Percentiles rank a stretch among this genome's conserved stretches.
phyloP scores from a whole-genome alignment of 2,888 invertebrate genomes.

The Calephelis perditalis region DNA sequence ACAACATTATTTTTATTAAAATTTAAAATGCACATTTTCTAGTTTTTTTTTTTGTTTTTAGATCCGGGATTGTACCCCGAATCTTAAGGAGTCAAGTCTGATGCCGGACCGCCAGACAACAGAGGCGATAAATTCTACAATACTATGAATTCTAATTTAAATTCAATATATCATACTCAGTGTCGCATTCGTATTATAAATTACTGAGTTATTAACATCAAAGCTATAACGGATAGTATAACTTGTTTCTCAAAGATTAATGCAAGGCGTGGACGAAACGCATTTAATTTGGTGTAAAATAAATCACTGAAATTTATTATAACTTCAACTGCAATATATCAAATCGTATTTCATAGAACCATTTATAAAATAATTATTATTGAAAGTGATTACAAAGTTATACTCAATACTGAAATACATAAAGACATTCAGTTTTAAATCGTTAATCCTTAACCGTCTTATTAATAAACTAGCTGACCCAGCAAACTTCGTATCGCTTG shows the following conservation, averaged over 20 bases:
- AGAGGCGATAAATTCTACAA: neutral
- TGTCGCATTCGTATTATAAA: conserved; percentile 2
- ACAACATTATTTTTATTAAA: too few species aligned
- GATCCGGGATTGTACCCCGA: too few species aligned
- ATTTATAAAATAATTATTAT: neutral
- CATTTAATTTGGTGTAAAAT: conserved; percentile 8
- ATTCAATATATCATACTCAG: neutral
- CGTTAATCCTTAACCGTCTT: too few species aligned
- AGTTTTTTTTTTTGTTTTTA: too few species aligned
- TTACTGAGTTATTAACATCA: conserved; percentile 9
- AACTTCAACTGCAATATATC: conserved; percentile 3
- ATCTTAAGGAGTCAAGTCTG: too few species aligned
- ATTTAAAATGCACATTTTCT: too few species aligned
- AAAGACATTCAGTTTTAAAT: too few species aligned
- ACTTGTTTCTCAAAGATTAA: conserved; percentile 8
- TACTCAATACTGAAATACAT: too few species aligned
- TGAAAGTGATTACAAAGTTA: too few species aligned
- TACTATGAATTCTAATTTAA: neutral
- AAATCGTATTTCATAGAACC: neutral
- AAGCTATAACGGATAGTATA: conserved; percentile 8
- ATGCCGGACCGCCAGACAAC: too few species aligned
- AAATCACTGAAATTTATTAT: conserved; percentile 3
- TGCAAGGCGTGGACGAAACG: conserved; percentile 7
- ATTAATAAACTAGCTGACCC: too few species aligned
- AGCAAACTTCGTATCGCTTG: too few species aligned